Conservation (phyloP, 92 coral and sea anemone species). For the Phenganax subtilis region DNA sequence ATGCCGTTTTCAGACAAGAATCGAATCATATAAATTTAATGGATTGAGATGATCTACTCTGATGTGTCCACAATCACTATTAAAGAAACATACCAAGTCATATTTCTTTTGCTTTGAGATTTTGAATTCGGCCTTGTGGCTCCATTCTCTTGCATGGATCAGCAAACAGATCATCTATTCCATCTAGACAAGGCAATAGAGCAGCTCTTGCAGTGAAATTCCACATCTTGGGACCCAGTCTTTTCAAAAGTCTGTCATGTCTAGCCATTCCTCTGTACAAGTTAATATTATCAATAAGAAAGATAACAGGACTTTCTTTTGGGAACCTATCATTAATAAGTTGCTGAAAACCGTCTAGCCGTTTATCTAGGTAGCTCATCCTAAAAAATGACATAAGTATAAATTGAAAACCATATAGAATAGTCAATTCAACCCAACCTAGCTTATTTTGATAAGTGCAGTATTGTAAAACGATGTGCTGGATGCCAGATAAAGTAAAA, state of each 20-base stretch:
- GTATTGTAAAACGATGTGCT: too few species aligned
- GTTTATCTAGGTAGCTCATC: not conserved
- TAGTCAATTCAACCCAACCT: not conserved
- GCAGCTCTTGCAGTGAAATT: slow-evolving; percentile 20
- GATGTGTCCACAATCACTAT: not conserved
- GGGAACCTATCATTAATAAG: not conserved
- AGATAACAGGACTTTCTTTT: not conserved
- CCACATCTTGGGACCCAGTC: slow-evolving; percentile 5
- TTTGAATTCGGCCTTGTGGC: not conserved
- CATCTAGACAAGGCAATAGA: not conserved
- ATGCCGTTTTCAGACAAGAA: not conserved
- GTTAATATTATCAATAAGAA: not conserved
- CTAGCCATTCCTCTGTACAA: slow-evolving; percentile 5
- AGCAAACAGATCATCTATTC: not conserved
- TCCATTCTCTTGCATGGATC: not conserved
- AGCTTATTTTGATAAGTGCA: not conserved
- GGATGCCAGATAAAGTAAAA: too few species aligned
- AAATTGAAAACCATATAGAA: not conserved
- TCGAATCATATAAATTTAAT: too few species aligned
- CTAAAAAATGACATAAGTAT: not conserved
- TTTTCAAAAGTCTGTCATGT: slow-evolving; percentile 5
- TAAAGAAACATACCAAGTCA: not conserved
- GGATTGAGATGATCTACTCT: too few species aligned
- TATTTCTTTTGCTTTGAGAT: not conserved
- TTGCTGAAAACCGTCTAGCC: slow-evolving; percentile 1